Evolutionary conservation across 2,888 invertebrate genomes (phyloP).

Genomic region (Heteromyza rotundicornis): DNA sequence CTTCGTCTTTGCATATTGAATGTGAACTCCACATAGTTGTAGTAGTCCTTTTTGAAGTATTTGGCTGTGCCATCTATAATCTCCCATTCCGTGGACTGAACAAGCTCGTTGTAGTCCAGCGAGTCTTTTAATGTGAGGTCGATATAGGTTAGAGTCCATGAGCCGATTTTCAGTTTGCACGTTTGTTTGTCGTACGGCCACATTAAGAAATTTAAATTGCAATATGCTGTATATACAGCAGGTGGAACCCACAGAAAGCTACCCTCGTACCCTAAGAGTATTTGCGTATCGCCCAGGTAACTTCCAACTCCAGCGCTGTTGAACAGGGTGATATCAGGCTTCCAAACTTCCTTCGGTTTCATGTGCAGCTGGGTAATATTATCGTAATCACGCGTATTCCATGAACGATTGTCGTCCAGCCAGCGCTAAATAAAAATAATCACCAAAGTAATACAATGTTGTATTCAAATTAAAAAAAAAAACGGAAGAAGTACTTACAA

Average conservation of each 20-base stretch:
- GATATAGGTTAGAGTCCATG: constrained; percentile 72
- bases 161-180: constrained; percentile 74
- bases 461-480: not conserved
- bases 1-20: constrained; percentile 65
- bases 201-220: constrained; percentile 69
- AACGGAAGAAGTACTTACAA: constrained; percentile 64
- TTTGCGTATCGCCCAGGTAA: constrained; percentile 55
- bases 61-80: constrained; percentile 45
- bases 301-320: constrained; percentile 72
- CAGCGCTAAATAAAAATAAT: constrained; percentile 72
- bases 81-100: constrained; percentile 60
- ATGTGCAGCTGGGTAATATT: constrained; percentile 69
- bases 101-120: constrained; percentile 48
- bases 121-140: constrained; percentile 59
- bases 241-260: constrained; percentile 72
- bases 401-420: constrained; percentile 75
- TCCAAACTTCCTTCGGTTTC: constrained; percentile 78
- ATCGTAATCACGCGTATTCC: constrained; percentile 74
- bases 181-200: constrained; percentile 81
- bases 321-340: constrained; percentile 73
- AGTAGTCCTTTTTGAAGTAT: constrained; percentile 49
- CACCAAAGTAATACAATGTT: not conserved
- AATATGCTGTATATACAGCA: constrained; percentile 71
- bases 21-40: constrained; percentile 49
- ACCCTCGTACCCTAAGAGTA: constrained; percentile 35